A percentile compares a stretch with the other conserved stretches of the same genome.
phyloP scores from a whole-genome alignment of 2,113 vertebrate genomes.

The Cyprinodon tularosa region DNA sequence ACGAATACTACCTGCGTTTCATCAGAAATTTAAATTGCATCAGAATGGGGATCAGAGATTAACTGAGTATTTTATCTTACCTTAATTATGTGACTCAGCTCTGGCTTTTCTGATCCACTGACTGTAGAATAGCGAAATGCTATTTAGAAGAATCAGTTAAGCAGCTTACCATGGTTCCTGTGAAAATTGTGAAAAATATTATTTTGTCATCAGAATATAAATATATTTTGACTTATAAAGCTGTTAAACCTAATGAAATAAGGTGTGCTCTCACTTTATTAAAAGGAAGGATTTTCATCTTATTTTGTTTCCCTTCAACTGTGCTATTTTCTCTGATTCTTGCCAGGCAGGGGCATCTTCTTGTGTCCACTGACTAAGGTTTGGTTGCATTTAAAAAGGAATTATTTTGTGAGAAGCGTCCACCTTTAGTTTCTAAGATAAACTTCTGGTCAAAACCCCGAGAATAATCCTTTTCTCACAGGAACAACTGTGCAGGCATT shows the following conservation, averaged over 20 bases:
- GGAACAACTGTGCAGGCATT: not conserved
- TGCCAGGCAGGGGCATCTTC: not conserved
- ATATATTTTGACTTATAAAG: not conserved
- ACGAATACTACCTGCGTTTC: too few relatives aligned
- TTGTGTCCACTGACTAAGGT: not conserved
- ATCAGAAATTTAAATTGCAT: too few relatives aligned
- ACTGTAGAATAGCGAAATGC: too few relatives aligned
- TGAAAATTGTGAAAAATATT: not conserved
- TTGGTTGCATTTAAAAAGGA: not conserved
- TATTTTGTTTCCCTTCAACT: not conserved
- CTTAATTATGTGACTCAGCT: too few relatives aligned
- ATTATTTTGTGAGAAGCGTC: not conserved
- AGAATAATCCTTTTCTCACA: not conserved
- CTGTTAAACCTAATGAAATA: not conserved
- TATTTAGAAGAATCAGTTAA: not conserved
- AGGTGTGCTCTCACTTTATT: not conserved
- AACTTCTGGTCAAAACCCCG: not conserved
- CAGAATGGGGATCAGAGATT: too few relatives aligned
- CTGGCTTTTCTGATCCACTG: too few relatives aligned
- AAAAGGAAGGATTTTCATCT: not conserved
- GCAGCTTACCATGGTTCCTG: not conserved
- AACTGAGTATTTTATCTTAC: too few relatives aligned
- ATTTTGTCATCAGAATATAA: not conserved
- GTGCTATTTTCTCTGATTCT: not conserved
- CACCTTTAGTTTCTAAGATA: not conserved